Evolutionary conservation across 2,888 invertebrate species (phyloP), one percentile per base, ranked within the genome.

Genomic region (Cloeon dipterum): DNA sequence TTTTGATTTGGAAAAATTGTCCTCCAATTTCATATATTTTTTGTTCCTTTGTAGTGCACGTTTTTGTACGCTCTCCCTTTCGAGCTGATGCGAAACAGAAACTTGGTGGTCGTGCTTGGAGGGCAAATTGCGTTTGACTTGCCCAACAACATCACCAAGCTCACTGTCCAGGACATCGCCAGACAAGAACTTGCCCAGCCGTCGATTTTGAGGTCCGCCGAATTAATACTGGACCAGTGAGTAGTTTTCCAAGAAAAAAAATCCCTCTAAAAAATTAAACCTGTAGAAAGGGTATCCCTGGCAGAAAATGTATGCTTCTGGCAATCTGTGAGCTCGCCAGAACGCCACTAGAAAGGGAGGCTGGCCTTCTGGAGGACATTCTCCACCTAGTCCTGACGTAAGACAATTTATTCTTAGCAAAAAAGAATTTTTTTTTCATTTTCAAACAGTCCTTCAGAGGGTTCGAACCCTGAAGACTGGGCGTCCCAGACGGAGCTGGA

Each of bases 21-120:
- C n/a, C n/a, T n/a, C n/a, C n/a, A n/a, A n/a, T n/a, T n/a, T n/a
- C n/a, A n/a, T n/a, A n/a, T n/a, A n/a, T n/a, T n/a, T n/a, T n/a
- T n/a, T n/a, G n/a, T n/a, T 35, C 34, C 29, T 32, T 42, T 34
- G 29, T 17, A 32, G 35, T 37, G 21, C 35, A 38, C 32, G 32
- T 35, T 29, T 29, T 40, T 41, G 26, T 21, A 13, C 23, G 20
- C 32, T 45, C 47, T 45, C 40, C 43, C 39, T 32, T 42, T 19
- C 5, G 29, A 29, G 14, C 14, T 29, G 5, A 5, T 29, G n/a
- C n/a, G 13, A 7, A 7, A 16, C 14, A 29, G 29, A 14, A 29
- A 11, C 5, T 5, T 29, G 5, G 7, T 29, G 16, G 16, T 29
- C 13, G 29, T 29, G n/a, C 14, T 29, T 5, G 29, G 29, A 11